These are phyloP conservation scores for Pediacus dermestoides DNA, from an alignment of 2,888 invertebrate genomes.

Conservation along the genomic window DNA sequence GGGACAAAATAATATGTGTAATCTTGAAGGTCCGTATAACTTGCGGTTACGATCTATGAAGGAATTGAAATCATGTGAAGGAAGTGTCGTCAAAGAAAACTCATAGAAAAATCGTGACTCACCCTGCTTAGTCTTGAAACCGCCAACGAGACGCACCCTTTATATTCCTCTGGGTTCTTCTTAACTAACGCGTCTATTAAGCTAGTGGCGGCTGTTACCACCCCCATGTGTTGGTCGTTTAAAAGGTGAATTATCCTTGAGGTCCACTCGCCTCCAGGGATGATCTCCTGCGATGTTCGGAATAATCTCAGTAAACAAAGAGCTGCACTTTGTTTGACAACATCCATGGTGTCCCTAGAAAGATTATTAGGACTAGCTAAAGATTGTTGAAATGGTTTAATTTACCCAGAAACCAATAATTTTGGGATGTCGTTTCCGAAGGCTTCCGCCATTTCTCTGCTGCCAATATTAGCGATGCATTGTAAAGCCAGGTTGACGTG, in stretches of 20 bases:
- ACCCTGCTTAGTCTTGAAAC: constrained; percentile 93
- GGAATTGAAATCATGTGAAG: constrained; percentile 6
- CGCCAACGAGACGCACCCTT: constrained; percentile 96
- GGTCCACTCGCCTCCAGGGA: constrained; percentile 98
- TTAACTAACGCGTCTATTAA: constrained; percentile 97
- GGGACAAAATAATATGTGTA: constrained; percentile 99
- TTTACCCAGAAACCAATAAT: constrained; percentile 94
- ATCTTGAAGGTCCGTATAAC: constrained; percentile 98
- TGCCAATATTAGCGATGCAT: constrained; percentile 99
- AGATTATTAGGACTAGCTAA: too few species aligned
- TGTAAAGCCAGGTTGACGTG: constrained; percentile 98
- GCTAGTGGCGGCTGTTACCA: constrained; percentile 97
- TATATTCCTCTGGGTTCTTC: constrained; percentile 98
- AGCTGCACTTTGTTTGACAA: constrained; percentile 98
- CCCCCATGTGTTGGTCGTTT: constrained; percentile 99
- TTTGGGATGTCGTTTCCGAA: constrained; percentile 98
- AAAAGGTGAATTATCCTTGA: constrained; percentile 96
- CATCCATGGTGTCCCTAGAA: constrained; percentile 93
- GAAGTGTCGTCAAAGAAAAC: constrained; percentile 3
- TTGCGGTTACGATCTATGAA: constrained; percentile 91
- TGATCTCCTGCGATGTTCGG: constrained; percentile 92
- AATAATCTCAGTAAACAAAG: constrained; percentile 91
- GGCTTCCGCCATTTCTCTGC: constrained; percentile 99
- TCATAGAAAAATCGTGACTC: constrained; percentile 29
- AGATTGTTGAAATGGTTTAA: too few species aligned